Conservation (phyloP, 2,888 invertebrate genomes). For the Eustalomyia histrio region DNA sequence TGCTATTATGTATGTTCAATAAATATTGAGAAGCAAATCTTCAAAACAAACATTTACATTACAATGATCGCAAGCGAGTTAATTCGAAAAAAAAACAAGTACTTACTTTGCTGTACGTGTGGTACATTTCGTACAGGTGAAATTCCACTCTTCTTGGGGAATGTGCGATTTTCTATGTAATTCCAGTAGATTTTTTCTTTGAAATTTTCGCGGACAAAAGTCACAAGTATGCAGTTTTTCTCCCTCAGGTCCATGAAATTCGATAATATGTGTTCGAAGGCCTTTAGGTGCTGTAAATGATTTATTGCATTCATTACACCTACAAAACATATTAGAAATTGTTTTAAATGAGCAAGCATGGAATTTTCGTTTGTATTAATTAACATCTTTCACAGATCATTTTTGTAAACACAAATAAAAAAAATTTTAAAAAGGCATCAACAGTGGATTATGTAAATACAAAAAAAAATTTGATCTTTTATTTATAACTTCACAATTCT, state of each 20-base stretch:
- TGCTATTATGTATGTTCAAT: constrained; percentile 73
- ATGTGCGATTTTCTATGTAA: constrained; percentile 75
- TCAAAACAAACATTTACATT: constrained; percentile 3
- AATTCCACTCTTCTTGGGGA: constrained; percentile 73
- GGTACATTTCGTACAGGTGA: constrained; percentile 72
- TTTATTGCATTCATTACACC: constrained; percentile 76
- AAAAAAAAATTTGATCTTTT: too few species aligned
- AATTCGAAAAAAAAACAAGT: background rate
- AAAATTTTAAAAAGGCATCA: too few species aligned
- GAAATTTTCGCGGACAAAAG: constrained; percentile 76
- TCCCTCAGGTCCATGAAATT: constrained; percentile 75
- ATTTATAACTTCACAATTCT: too few species aligned
- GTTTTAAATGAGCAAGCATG: too few species aligned
- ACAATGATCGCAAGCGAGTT: constrained; percentile 1
- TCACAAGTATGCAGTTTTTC: constrained; percentile 75
- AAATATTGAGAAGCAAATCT: constrained; percentile 76
- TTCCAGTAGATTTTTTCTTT: constrained; percentile 74
- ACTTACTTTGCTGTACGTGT: constrained; percentile 70
- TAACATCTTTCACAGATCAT: too few species aligned
- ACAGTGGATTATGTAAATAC: too few species aligned
- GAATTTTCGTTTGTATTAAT: too few species aligned
- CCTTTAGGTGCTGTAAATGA: constrained; percentile 76
- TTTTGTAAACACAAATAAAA: too few species aligned
- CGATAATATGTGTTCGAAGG: constrained; percentile 75
- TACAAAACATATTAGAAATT: constrained; percentile 48